These are phyloP conservation scores for Pachypanchax playfairii DNA, from an alignment of 2,113 vertebrate genomes.

Conservation along the genomic window DNA sequence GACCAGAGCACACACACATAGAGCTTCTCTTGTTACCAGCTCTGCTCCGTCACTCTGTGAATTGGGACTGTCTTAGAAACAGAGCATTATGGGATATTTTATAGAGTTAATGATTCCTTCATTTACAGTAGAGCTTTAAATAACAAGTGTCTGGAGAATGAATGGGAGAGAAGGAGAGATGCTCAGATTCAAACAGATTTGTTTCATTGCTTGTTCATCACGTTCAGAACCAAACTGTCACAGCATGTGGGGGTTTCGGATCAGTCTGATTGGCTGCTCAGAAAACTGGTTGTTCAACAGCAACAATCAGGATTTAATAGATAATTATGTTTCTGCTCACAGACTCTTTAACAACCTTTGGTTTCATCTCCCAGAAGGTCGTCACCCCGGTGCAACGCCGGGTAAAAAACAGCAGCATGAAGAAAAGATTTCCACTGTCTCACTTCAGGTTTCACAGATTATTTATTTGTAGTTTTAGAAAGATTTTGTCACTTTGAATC, in stretches of 20 bases:
- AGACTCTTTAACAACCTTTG: neutral
- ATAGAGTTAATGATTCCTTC: slow-evolving; percentile 57
- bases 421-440: neutral
- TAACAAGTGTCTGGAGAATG: slow-evolving; percentile 15
- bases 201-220: slow-evolving; percentile 8
- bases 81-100: slow-evolving; percentile 60
- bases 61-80: slow-evolving; percentile 62
- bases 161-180: neutral
- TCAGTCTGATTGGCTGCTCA: slow-evolving; percentile 4
- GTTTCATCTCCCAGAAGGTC: neutral
- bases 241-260: slow-evolving; percentile 2
- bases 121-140: slow-evolving; percentile 26
- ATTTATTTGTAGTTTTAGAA: neutral
- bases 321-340: neutral
- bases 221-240: neutral
- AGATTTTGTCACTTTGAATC: neutral
- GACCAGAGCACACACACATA: slow-evolving; percentile 5
- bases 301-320: neutral
- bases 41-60: slow-evolving; percentile 63
- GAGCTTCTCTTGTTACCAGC: slow-evolving; percentile 28
- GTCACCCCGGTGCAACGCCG: neutral
- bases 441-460: neutral
- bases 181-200: slow-evolving; percentile 12
- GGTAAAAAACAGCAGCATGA: neutral
- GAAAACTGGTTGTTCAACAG: neutral